Base-by-base conservation (phyloP, 2,113 vertebrate species). In the Euleptes europaea region DNA sequence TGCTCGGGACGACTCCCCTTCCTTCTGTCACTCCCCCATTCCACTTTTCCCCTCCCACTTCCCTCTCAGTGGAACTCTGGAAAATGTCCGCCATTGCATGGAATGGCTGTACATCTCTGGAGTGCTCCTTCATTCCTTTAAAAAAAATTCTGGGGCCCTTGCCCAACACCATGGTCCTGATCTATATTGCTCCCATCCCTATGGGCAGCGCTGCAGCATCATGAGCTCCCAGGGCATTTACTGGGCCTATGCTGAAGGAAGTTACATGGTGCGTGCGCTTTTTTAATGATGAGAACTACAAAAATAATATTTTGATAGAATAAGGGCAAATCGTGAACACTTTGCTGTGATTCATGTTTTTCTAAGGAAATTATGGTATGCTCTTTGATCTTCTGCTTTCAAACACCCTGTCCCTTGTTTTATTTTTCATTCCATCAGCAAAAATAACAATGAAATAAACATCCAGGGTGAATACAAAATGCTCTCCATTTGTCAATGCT, bases 391-490 rank as follows among this genome's bases (percentile, higher is more conserved):
- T 44, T 78, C 0, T 63, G 5, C 63, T 92, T 85, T 82, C 2
- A 83, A 87, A 77, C 73, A 44, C 6, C 3, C 1, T 82, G 80
- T 82, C 80, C 79, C 49, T 33, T 71, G 80, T 54, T 71, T 71
- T 82, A 0, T 7, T 0, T 9, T 80, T 49, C 1, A 26, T 86
- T 85, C 51, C 72, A 3, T 74, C 47, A 85, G 35, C 11, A 85
- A 78, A 82, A 67, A 71, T 70, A 91, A 83, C 65, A 57, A 2
- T n/a, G 75, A 7, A 5, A 60, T 65, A 82, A 88, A 85, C 83
- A 54, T 7, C 40, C 7, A n/a, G 28, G 83, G 83, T 86, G 71
- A 19, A 2, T 82, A 23, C 78, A 83, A 84, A 35, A 42, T 82
- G 81, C 2, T n/a, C 21, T 2, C 0, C 42, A 1, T 4, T 67